Evolutionary conservation across 2,888 invertebrate species (phyloP).

Genomic region (Synanthedon myopaeformis): DNA sequence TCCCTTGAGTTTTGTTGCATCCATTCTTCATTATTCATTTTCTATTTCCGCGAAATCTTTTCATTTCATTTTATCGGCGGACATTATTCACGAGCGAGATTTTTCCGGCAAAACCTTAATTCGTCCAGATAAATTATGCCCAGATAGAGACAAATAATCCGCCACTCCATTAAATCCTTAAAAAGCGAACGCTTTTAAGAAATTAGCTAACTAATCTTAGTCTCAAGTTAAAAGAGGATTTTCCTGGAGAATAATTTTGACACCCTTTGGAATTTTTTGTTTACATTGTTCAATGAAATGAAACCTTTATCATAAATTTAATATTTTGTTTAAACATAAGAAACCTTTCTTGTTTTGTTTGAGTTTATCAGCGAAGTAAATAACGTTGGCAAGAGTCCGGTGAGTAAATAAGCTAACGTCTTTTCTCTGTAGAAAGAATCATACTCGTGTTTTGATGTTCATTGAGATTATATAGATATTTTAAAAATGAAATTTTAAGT

Average conservation of each 20-base stretch:
- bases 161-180: conserved; percentile 53
- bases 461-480: too few species aligned
- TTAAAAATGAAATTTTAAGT: too few species aligned
- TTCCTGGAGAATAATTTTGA: conserved; percentile 18
- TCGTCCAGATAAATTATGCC: conserved; percentile 50
- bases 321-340: too few species aligned
- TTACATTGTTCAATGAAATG: background rate
- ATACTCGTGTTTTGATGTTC: too few species aligned
- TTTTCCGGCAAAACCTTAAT: conserved; percentile 31
- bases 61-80: conserved; percentile 27
- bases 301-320: too few species aligned
- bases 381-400: too few species aligned
- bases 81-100: conserved; percentile 29
- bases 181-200: conserved; percentile 56
- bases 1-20: background rate
- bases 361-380: too few species aligned
- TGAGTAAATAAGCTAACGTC: too few species aligned
- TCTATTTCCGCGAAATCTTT: background rate
- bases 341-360: too few species aligned
- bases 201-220: conserved; percentile 51
- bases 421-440: too few species aligned
- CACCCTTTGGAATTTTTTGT: conserved; percentile 8
- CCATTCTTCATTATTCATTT: background rate
- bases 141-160: conserved; percentile 42
- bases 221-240: conserved; percentile 36